These are phyloP conservation scores for Sterrhoptilus dennistouni DNA, from an alignment of 2,113 vertebrate genomes.

Conservation along the genomic window DNA sequence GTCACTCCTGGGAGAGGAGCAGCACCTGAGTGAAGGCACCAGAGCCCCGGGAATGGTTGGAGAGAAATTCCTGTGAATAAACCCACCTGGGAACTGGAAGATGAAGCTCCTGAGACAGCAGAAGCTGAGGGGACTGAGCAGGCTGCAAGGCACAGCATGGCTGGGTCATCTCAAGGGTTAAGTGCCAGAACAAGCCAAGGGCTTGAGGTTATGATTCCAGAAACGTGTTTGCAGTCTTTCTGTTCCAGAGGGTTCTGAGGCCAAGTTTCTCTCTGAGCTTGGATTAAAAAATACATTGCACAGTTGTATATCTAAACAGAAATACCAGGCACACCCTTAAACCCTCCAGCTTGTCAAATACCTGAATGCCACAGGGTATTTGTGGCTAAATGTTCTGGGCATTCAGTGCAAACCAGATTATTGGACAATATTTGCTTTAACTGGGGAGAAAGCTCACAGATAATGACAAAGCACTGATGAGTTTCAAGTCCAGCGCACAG, in stretches of 20 bases:
- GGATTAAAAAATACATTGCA: background rate
- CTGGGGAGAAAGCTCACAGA: background rate
- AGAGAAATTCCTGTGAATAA: background rate
- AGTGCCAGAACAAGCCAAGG: background rate
- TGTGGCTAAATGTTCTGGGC: background rate
- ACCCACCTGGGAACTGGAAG: background rate
- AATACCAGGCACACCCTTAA: slow-evolving; percentile 14
- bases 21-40: background rate
- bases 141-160: background rate
- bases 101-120: background rate
- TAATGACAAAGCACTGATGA: background rate
- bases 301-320: slow-evolving; percentile 4
- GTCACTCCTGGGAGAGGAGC: background rate
- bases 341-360: background rate
- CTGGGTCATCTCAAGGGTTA: background rate
- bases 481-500: background rate
- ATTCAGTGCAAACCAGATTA: background rate
- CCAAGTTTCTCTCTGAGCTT: background rate
- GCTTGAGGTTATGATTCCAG: background rate
- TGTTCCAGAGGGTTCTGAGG: background rate
- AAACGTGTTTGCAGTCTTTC: background rate
- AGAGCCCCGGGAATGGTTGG: background rate
- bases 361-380: background rate
- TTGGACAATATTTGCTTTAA: background rate
- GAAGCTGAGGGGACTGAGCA: background rate